Evolutionary conservation across 2,888 invertebrate species (phyloP).

Genomic region (Ametastegia equiseti): DNA sequence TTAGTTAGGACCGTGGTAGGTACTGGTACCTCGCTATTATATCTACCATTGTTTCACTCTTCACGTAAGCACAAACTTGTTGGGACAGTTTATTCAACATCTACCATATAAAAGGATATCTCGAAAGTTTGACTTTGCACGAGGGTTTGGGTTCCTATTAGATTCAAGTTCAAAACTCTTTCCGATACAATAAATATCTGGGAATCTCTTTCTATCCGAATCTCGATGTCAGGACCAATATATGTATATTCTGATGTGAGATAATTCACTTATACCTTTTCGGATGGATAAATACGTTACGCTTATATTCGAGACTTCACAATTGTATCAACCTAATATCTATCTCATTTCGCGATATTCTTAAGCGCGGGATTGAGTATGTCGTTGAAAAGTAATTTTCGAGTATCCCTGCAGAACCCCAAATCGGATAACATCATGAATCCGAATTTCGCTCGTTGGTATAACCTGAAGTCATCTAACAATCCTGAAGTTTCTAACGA

Average conservation of each 20-base stretch:
- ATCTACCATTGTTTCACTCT: constrained; percentile 1
- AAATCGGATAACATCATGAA: background rate
- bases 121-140: background rate
- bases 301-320: background rate
- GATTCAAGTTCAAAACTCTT: background rate
- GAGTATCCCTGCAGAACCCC: background rate
- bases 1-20: too few relatives aligned
- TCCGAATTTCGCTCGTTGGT: background rate
- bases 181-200: background rate
- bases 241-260: background rate
- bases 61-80: background rate
- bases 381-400: background rate
- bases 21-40: background rate
- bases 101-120: background rate
- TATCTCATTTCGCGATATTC: background rate
- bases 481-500: background rate
- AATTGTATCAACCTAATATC: background rate
- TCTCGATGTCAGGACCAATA: background rate
- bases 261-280: background rate
- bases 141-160: background rate
- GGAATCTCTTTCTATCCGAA: background rate
- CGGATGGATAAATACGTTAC: background rate
- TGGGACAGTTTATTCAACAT: background rate
- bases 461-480: background rate
- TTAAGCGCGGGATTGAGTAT: background rate